Evolutionary conservation across 1,140 invertebrate genomes (phyloP).

Genomic region (Trissolcus basalis): DNA sequence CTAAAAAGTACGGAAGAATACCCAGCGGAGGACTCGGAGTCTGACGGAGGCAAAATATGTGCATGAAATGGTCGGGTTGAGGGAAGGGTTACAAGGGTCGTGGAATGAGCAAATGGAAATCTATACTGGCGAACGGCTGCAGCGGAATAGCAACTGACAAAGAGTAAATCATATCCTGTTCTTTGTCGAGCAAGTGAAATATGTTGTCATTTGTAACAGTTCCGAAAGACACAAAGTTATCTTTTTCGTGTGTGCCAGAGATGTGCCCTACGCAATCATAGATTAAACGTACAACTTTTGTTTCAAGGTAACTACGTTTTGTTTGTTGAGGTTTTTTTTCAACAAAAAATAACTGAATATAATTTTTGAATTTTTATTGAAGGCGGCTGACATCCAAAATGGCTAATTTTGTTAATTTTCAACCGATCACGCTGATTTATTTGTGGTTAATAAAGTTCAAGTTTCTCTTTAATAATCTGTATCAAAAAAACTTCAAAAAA

Average conservation of each 20-base stretch:
- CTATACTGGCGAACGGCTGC: conserved; percentile 20
- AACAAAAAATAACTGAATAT: too few species aligned
- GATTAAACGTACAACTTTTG: too few species aligned
- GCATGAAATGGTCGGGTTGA: conserved; percentile 9
- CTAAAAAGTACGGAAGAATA: neutral
- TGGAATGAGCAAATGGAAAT: conserved; percentile 42
- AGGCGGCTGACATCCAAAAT: too few species aligned
- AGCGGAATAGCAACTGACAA: conserved; percentile 30
- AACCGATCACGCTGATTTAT: too few species aligned
- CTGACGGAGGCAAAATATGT: conserved; percentile 12
- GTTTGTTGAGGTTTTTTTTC: too few species aligned
- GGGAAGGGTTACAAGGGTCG: conserved; percentile 33
- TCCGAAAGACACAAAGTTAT: conserved; percentile 37
- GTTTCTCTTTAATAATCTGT: too few species aligned
- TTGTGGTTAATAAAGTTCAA: too few species aligned
- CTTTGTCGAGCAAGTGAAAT: conserved; percentile 23
- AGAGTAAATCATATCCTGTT: conserved; percentile 48
- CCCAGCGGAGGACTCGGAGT: neutral
- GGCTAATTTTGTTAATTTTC: too few species aligned
- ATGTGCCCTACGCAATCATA: conserved; percentile 16
- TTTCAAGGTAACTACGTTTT: too few species aligned
- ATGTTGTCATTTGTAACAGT: conserved; percentile 43
- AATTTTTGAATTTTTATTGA: too few species aligned
- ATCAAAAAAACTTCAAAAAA: too few species aligned
- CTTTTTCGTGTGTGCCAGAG: conserved; percentile 12